Base-by-base conservation (phyloP, 2,797 vertebrate species). In the Hipposideros larvatus region DNA sequence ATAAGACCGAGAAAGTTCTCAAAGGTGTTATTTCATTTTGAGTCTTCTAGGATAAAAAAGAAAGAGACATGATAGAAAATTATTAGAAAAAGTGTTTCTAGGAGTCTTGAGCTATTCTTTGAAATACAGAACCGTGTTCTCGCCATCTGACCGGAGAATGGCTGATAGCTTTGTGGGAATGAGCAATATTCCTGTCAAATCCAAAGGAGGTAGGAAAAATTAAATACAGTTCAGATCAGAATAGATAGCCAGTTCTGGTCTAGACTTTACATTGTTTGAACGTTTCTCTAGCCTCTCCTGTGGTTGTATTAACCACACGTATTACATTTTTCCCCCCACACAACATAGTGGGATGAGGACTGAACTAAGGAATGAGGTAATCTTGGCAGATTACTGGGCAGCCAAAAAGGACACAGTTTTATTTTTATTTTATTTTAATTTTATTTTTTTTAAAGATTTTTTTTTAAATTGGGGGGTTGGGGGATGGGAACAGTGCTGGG, bases 41-140 rank as follows among this genome's bases (percentile, higher is more conserved):
- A 65, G 14, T 86, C 55, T 87, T 94, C 43, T 63, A 28, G 46
- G 75, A 74, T 46, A 26, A 66, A 91, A 87, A 78, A 87, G 87
- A 90, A 96, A 95, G 22, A 55, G 8, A 85, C 26, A 91, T 9
- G 26, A 51, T 24, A 73, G 53, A 63, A 93, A 95, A 93, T 82
- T 80, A 71, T 78, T 73, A 65, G 24, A 63, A 63, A 86, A 93
- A 37, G 18, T 43, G 9, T 85, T 80, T 94, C 59, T 71, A 73
- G 51, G 90, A 85, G 14, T 86, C 79, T 68, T 48, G 28, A 94
- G 55, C 65, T 68, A 87, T 96, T 94, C 61, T 21, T 73, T 77
- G 55, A 94, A 89, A 87, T 73, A 43, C 2, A 73, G 73, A 74
- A 74, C 18, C 51, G 55, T 66, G 24, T 59, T 86, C 34, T 96